Percentiles rank a stretch among this genome's conserved stretches.
Evolutionary conservation across 53 echinoderm and acorn worm species (phyloP).

Genomic region (Echinometra lucunter): DNA sequence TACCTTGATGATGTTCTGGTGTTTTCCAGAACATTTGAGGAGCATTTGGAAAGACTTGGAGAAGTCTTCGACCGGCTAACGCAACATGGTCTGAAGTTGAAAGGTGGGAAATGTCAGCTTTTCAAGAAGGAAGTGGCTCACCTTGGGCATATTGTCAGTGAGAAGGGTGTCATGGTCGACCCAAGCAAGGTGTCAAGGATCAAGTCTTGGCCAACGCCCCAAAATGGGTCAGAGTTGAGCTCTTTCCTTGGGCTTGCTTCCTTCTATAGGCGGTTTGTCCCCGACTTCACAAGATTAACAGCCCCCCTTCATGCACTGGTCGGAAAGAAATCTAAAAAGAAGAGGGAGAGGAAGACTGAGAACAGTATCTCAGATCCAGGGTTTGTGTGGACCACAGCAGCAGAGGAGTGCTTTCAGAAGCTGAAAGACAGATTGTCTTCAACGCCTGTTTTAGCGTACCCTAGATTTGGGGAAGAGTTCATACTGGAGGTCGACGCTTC

Average conservation of each 20-base stretch:
- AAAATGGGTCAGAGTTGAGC: conserved; percentile 55
- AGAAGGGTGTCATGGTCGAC: conserved; percentile 65
- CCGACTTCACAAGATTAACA: conserved; percentile 60
- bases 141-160: conserved; percentile 68
- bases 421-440: conserved; percentile 49
- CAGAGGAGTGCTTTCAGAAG: conserved; percentile 12
- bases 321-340: conserved; percentile 32
- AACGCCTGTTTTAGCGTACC: conserved; percentile 66
- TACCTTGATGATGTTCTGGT: conserved; percentile 79
- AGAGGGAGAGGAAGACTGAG: conserved; percentile 29
- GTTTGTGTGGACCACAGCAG: conserved; percentile 61
- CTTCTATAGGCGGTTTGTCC: conserved; percentile 71
- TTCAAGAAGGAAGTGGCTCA: conserved; percentile 65
- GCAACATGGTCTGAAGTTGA: conserved; percentile 70
- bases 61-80: conserved; percentile 73
- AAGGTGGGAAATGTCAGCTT: conserved; percentile 72
- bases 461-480: conserved; percentile 65
- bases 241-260: conserved; percentile 74
- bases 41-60: conserved; percentile 61
- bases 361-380: not conserved
- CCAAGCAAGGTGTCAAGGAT: conserved; percentile 68
- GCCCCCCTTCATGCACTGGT: conserved; percentile 65
- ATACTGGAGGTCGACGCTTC: conserved; percentile 69
- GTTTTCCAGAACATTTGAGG: conserved; percentile 73
- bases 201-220: conserved; percentile 46